A percentile compares a stretch with the other conserved stretches of the same genome.
Evolutionary conservation across 2,113 vertebrate genomes (phyloP).

Genomic region (Ploceus nigricollis): DNA sequence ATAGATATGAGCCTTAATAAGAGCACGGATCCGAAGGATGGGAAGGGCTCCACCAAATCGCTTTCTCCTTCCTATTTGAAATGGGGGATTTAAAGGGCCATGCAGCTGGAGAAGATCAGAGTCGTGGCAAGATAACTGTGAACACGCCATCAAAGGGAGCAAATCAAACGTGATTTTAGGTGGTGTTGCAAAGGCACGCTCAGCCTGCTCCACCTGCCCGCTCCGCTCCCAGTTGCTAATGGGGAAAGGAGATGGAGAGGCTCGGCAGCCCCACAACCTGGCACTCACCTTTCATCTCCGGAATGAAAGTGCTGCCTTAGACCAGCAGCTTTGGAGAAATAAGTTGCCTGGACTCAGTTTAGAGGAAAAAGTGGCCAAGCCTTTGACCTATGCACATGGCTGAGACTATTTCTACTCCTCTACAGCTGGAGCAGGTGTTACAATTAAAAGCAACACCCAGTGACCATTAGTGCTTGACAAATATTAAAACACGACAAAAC

Average conservation of each 20-base stretch:
- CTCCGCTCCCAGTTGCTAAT: not conserved
- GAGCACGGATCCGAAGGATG: not conserved
- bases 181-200: not conserved
- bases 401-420: not conserved
- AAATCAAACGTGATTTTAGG: not conserved
- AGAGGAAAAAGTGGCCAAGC: not conserved
- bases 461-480: not conserved
- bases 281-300: not conserved
- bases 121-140: not conserved
- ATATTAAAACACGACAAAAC: not conserved
- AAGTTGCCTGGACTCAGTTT: not conserved
- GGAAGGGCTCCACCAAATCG: not conserved
- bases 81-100: constrained; percentile 5
- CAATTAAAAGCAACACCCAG: not conserved
- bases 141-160: not conserved
- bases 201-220: not conserved
- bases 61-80: constrained; percentile 25
- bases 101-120: not conserved
- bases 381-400: not conserved
- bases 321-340: not conserved
- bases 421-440: not conserved
- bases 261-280: not conserved
- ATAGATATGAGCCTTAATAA: not conserved
- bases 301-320: not conserved
- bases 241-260: not conserved